Evolutionary conservation across 2,888 invertebrate species (phyloP), one percentile per base, ranked within the genome.

Genomic region (Megaustenia siamemsis): DNA sequence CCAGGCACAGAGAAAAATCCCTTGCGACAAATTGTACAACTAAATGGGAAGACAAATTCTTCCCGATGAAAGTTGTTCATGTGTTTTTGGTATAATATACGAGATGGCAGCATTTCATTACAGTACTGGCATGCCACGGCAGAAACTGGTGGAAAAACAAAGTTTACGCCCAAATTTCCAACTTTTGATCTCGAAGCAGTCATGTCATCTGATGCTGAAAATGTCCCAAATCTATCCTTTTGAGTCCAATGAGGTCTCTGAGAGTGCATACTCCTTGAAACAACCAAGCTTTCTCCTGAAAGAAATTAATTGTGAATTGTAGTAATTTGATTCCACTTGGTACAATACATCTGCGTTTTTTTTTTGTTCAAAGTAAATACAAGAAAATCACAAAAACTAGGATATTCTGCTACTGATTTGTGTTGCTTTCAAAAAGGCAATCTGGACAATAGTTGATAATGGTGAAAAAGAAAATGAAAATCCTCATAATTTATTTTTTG

Each of bases 61-160:
- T 84, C 28, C 8, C 84, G 63, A 28, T 84, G 84, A 43, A 56
- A 53, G 40, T 56, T 60, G 49, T 84, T 84, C 68, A 84, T 66
- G 49, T 84, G 84, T 56, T 77, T 84, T 60, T 84, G 84, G 53
- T 71, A 84, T 12, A 84, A 32, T 28, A 79, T 56, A 24, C 77
- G 60, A n/a, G 84, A 53, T 1, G 78, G 75, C 32, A 71, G 68
- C 38, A 21, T 45, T 63, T 80, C 63, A 12, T 60, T 32, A 75
- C 80, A 84, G n/a, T 60, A 80, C 32, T 45, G 73, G 32, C 73
- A 73, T 35, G 32, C 12, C 32, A 73, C 32, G 28, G 32, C 28
- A 32, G 49, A 18, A 43, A 73, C 18, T 32, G 28, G 32, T 32
- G 32, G 15, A 49, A 32, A 45, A 38, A 38, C 1, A 35, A 21